phyloP scores from a whole-genome alignment of 2,113 vertebrate species.

The Lynx canadensis region DNA sequence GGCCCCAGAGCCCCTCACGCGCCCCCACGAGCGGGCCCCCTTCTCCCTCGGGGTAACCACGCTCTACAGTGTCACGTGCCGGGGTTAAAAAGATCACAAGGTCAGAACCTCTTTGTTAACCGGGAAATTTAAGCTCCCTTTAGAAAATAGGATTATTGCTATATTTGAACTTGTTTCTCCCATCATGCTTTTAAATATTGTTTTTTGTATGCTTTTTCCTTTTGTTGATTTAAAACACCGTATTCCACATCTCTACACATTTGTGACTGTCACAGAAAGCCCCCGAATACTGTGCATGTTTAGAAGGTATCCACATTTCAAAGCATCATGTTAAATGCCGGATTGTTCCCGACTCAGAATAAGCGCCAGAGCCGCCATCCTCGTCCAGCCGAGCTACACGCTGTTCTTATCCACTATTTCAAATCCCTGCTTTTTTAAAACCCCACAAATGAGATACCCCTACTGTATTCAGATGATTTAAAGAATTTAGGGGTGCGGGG shows the following conservation, averaged over 20 bases:
- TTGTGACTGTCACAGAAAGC: too few relatives aligned
- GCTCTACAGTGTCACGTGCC: neutral
- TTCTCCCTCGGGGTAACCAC: neutral
- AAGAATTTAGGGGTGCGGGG: too few relatives aligned
- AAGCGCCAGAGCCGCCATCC: neutral
- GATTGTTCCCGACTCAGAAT: neutral
- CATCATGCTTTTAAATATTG: neutral
- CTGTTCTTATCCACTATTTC: neutral
- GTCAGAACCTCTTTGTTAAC: neutral
- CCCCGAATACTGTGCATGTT: too few relatives aligned
- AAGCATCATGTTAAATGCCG: too few relatives aligned
- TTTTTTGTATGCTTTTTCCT: neutral
- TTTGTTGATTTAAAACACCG: neutral
- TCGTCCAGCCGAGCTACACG: fast-evolving
- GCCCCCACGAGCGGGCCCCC: neutral
- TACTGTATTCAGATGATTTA: neutral
- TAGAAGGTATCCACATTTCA: too few relatives aligned
- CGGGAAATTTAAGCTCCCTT: neutral
- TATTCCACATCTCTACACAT: too few relatives aligned
- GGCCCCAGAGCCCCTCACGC: neutral
- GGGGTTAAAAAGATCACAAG: neutral
- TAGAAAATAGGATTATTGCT: neutral
- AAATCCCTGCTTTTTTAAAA: neutral
- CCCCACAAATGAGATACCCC: neutral
- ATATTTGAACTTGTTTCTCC: neutral